Evolutionary conservation across 2,888 invertebrate genomes (phyloP), one percentile per base, ranked within the genome.

Genomic region (Lamellibrachia satsuma): DNA sequence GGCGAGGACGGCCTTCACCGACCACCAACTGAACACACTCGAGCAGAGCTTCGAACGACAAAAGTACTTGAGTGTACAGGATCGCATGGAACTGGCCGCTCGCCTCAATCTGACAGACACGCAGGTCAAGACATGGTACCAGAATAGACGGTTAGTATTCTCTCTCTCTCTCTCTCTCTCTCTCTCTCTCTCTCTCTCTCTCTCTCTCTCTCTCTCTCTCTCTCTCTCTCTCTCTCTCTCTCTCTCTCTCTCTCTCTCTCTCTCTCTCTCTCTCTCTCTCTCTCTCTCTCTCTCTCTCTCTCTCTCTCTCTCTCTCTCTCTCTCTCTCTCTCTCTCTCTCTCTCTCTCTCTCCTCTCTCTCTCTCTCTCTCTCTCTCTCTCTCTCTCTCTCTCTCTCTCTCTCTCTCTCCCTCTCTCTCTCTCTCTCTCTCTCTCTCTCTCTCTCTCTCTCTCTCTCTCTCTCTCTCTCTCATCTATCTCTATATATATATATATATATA

Each of bases 81-180:
- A 99, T 96, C 95, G 99, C 94, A 99, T 99, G 98, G 99, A 99
- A 97, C 97, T 99, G 95, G 99, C 99, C 0, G 98, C 99, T 91
- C 98, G 97, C 97, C 96, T 99, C 95, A 98, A 98, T 95, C 97
- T 99, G 93, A 99, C 99, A 91, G 99, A 99, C 97, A 99, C 99
- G 92, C 99, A 99, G 97, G 99, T 99, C 96, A 99, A 99, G 97
- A 99, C 99, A 95, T 99, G 99, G 99, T 99, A 99, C 97, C 99
- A 99, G 97, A 99, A 99, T 96, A 97, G 99, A 97, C 98, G 99
- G 99, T 96, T 11, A 57, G 93, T 93, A 22, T 22, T 22, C 15
- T 22, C 15, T 3, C 0, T 6, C 75, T 1, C 15, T 75, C 75
- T 9, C 22, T 55, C 55, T 55, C 55, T 7, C 7, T 9, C 55